Evolutionary conservation across 2,113 vertebrate species (phyloP).

Genomic region (Columbina picui): DNA sequence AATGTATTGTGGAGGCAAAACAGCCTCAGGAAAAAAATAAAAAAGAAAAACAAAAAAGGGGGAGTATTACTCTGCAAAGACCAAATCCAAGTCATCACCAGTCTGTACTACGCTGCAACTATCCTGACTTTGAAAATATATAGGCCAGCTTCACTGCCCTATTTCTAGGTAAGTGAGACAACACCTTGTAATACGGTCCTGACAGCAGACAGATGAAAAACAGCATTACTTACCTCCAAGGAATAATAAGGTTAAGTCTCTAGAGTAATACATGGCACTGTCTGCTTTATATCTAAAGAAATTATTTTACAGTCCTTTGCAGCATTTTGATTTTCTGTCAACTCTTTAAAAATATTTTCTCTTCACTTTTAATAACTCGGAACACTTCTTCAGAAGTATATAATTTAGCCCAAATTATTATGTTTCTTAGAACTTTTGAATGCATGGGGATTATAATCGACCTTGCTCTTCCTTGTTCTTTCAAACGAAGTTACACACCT

Average conservation of each 20-base stretch:
- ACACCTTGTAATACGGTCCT: background rate
- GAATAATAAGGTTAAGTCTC: background rate
- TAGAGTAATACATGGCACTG: background rate
- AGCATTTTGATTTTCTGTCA: background rate
- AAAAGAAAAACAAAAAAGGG: background rate
- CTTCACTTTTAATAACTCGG: background rate
- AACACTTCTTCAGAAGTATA: background rate
- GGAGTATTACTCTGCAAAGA: background rate
- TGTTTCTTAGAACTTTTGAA: background rate
- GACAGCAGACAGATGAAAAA: background rate
- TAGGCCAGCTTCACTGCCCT: background rate
- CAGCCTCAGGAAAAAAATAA: background rate
- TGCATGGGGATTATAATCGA: background rate
- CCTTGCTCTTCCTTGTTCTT: background rate
- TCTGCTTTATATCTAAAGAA: background rate
- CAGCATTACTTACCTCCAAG: background rate
- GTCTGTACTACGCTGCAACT: background rate
- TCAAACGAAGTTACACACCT: background rate
- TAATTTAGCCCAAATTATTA: background rate
- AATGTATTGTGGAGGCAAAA: slow-evolving; percentile 10
- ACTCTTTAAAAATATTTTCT: background rate
- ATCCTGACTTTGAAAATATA: background rate
- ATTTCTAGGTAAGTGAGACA: background rate
- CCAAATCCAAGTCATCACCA: background rate
- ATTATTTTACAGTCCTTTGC: background rate